Evolutionary conservation across 2,797 vertebrate species (phyloP).

Genomic region (Perodicticus potto): DNA sequence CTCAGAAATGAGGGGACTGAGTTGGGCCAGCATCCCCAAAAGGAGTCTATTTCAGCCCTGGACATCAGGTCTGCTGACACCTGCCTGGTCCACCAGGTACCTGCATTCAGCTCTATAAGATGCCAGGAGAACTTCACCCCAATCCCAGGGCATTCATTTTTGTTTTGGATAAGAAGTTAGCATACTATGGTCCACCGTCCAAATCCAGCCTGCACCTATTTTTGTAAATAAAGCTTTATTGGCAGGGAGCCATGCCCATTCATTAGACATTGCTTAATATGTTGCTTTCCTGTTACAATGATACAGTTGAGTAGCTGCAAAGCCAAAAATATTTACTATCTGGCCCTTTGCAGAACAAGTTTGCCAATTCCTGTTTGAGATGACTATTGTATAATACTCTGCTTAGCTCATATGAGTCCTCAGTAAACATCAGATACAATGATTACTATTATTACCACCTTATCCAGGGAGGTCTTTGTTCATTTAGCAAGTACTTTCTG

Average conservation of each 20-base stretch:
- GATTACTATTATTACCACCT: accelerated
- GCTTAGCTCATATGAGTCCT: background rate
- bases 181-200: background rate
- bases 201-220: background rate
- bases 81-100: background rate
- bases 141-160: background rate
- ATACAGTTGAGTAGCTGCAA: background rate
- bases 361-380: too few relatives aligned
- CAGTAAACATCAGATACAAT: background rate
- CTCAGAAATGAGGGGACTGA: background rate
- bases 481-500: background rate
- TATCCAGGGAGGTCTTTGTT: background rate
- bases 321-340: background rate
- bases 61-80: accelerated
- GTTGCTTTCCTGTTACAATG: background rate
- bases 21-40: background rate
- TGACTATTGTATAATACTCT: accelerated
- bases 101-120: background rate
- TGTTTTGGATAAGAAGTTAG: background rate
- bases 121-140: background rate
- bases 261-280: background rate
- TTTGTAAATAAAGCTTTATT: conserved; percentile 7
- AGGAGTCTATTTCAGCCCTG: background rate
- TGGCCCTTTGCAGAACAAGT: background rate
- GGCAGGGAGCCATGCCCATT: background rate